Conservation (phyloP, 2,797 vertebrate species). For the Xenops minutus region DNA sequence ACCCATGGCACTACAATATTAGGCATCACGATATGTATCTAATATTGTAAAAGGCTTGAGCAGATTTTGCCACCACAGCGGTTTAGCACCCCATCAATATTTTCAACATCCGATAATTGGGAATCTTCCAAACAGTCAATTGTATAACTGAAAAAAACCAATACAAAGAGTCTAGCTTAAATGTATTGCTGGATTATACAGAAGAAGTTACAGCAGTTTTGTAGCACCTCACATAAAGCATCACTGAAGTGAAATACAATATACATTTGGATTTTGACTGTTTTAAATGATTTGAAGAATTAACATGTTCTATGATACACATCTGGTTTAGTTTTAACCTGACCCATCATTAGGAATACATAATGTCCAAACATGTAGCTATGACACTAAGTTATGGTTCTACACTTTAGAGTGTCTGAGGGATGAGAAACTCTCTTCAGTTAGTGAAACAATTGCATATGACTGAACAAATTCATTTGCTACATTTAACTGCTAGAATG, state of each 20-base stretch:
- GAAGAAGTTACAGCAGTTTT: background rate
- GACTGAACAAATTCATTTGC: background rate
- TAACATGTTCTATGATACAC: background rate
- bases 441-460: background rate
- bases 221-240: background rate
- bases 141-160: background rate
- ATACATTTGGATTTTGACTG: background rate
- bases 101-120: slow-evolving; percentile 21
- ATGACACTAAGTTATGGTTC: background rate
- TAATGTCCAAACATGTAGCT: background rate
- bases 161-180: background rate
- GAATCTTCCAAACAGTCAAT: background rate
- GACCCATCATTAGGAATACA: background rate
- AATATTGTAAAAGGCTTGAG: slow-evolving; percentile 2
- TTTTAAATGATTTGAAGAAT: background rate
- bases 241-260: background rate
- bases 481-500: background rate
- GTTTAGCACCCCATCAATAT: slow-evolving; percentile 30
- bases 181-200: background rate
- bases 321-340: background rate
- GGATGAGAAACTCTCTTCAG: background rate
- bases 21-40: background rate
- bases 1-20: background rate
- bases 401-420: background rate
- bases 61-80: slow-evolving; percentile 8